phyloP scores from a whole-genome alignment of 2,888 invertebrate species.

The Candidula unifasciata region DNA sequence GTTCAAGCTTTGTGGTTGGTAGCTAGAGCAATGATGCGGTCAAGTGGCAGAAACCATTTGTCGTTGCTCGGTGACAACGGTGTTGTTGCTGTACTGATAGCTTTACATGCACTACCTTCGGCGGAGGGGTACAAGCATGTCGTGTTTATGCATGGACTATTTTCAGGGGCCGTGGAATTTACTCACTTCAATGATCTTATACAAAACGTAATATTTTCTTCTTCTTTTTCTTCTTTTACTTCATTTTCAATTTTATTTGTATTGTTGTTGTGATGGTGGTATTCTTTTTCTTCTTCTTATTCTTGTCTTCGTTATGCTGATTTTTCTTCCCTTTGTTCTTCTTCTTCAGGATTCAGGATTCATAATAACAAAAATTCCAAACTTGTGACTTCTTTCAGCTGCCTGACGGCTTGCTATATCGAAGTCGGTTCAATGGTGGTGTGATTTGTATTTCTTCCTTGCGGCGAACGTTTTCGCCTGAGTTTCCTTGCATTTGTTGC shows the following conservation, averaged over 20 bases:
- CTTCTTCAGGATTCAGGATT: constrained; percentile 34
- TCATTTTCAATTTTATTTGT: constrained; percentile 13
- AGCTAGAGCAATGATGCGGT: no score
- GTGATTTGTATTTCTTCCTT: no score
- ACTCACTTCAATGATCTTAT: constrained; percentile 82
- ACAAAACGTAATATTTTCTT: constrained; percentile 52
- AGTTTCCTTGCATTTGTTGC: no score
- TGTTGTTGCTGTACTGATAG: no score
- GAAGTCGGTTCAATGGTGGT: no score
- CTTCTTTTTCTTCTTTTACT: constrained; percentile 29
- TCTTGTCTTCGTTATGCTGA: not conserved
- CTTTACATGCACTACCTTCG: not conserved
- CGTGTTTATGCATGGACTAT: constrained; percentile 89
- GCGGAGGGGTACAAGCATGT: constrained; percentile 84
- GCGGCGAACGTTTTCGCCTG: no score
- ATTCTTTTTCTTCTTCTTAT: not conserved
- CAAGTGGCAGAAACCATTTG: no score
- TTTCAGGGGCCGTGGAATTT: constrained; percentile 88
- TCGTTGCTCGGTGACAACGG: no score
- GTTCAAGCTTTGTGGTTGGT: no score
- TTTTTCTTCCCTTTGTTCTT: constrained; percentile 16
- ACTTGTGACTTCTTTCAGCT: no score
- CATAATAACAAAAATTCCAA: no score
- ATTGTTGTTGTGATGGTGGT: constrained; percentile 21
- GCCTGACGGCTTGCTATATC: no score